Evolutionary conservation across 1,140 invertebrate genomes (phyloP), one percentile per base, ranked within the genome.

Genomic region (Eulimnadia texana): DNA sequence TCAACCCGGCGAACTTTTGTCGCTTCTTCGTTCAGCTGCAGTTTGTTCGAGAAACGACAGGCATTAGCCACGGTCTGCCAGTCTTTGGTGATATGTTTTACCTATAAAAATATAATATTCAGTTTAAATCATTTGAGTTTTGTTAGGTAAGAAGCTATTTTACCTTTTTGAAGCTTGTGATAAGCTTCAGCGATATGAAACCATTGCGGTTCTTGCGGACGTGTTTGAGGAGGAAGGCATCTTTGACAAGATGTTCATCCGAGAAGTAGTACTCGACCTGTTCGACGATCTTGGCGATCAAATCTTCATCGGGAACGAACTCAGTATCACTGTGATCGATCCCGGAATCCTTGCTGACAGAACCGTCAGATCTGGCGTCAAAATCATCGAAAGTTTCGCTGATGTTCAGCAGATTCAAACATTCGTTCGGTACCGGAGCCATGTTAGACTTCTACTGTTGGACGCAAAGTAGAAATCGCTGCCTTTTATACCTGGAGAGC

Each of bases 191-290:
- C 29, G 88, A 93, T 1, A 97, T 92, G 73, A 87, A 96, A 10
- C 93, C 93, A 72, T 93, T 90, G 71, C 93, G 94, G 71, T 95
- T 94, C 23, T 92, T 79, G 28, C 89, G 82, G 2, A 96, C 91
- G 72, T 96, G 92, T 72, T 96, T 97, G 33, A 96, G 72, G 3
- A 97, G 75, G 72, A 97, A 97, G 1, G 92, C 90, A 71, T 97
- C 92, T 72, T 94, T 95, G 1, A 90, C 82, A 62, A 97, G 91
- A 70, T 93, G 93, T 19, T 85, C 89, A 71, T 96, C 91, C 60
- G 90, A 92, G 71, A 97, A 95, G 73, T 95, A 95, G 71, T 88
- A 93, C 74, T 93, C 90, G 3, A 93, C 89, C 71, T 91, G 87
- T 42, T 83, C 78, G 47, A 88, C 81, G 62, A 92, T 90, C 27